These are phyloP conservation scores for Neosalanx taihuensis DNA, from an alignment of 2,797 vertebrate species.

Conservation along the genomic window DNA sequence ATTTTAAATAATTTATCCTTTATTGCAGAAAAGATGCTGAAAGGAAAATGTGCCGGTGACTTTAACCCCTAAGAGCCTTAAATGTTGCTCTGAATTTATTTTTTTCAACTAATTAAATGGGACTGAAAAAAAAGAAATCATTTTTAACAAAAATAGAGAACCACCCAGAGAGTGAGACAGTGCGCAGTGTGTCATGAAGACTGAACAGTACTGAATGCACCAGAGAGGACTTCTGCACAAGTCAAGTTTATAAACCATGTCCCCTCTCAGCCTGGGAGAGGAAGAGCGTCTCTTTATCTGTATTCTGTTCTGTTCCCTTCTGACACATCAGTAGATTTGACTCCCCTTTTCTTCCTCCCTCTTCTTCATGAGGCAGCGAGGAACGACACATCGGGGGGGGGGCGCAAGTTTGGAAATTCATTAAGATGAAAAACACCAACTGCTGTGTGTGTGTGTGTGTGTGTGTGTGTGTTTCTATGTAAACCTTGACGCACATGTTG, in stretches of 20 bases:
- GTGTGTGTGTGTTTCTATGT: constrained; percentile 4
- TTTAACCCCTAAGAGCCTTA: constrained; percentile 80
- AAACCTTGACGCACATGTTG: constrained; percentile 8
- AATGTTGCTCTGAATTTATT: constrained; percentile 46
- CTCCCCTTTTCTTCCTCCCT: constrained; percentile 61
- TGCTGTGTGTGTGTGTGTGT: constrained; percentile 25
- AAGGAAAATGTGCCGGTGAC: constrained; percentile 90
- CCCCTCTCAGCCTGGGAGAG: constrained; percentile 43
- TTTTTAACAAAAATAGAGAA: constrained; percentile 60
- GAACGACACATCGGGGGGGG: constrained; percentile 36
- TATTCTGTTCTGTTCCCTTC: constrained; percentile 71
- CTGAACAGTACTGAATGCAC: constrained; percentile 61
- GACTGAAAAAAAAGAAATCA: constrained; percentile 38
- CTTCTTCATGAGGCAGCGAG: constrained; percentile 39
- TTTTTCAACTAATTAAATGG: constrained; percentile 67
- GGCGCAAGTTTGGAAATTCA: constrained; percentile 66
- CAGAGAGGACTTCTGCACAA: constrained; percentile 65
- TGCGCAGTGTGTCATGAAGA: constrained; percentile 45
- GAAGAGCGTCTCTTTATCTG: constrained; percentile 61
- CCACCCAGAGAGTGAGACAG: constrained; percentile 47
- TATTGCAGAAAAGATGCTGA: constrained; percentile 98
- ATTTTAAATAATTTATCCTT: constrained; percentile 99
- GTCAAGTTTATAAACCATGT: constrained; percentile 58
- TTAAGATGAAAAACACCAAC: constrained; percentile 67
- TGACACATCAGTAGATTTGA: constrained; percentile 71